phyloP scores from a whole-genome alignment of 2,797 vertebrate species.

The Gallinago solitaria region DNA sequence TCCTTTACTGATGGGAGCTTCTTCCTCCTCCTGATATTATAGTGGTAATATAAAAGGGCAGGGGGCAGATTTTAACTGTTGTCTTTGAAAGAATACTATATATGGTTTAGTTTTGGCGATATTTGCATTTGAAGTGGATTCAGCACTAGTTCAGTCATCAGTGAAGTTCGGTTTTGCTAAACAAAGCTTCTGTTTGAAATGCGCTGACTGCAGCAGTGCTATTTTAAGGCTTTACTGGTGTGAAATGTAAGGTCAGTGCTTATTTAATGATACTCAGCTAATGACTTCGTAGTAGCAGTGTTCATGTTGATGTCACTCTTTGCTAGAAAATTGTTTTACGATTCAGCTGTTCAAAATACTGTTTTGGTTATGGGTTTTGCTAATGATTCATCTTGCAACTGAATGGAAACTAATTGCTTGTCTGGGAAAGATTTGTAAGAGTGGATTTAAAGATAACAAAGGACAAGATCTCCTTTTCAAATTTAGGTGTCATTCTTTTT shows the following conservation, averaged over 20 bases:
- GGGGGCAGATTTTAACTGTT: not conserved
- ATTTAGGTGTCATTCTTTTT: not conserved
- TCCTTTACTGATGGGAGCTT: not conserved
- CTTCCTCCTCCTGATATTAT: not conserved
- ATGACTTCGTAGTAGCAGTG: not conserved
- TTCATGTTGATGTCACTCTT: not conserved
- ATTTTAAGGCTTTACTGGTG: slow-evolving; percentile 11
- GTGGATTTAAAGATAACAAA: not conserved
- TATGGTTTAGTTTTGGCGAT: not conserved
- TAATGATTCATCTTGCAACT: not conserved
- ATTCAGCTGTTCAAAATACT: not conserved
- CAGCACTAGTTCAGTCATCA: not conserved
- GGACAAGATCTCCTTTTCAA: not conserved
- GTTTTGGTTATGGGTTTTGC: not conserved
- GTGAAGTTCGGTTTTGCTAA: slow-evolving; percentile 30
- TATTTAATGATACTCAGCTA: not conserved
- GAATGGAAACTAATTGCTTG: not conserved
- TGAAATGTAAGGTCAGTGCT: slow-evolving; percentile 1
- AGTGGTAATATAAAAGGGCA: not conserved
- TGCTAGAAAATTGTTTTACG: not conserved
- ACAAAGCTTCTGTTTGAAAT: slow-evolving; percentile 37
- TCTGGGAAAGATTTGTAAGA: not conserved
- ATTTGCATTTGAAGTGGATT: slow-evolving; percentile 22
- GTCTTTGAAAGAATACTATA: not conserved
- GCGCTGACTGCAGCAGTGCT: not conserved